phyloP scores from a whole-genome alignment of 2,888 invertebrate genomes.

The Euplexia lucipara region DNA sequence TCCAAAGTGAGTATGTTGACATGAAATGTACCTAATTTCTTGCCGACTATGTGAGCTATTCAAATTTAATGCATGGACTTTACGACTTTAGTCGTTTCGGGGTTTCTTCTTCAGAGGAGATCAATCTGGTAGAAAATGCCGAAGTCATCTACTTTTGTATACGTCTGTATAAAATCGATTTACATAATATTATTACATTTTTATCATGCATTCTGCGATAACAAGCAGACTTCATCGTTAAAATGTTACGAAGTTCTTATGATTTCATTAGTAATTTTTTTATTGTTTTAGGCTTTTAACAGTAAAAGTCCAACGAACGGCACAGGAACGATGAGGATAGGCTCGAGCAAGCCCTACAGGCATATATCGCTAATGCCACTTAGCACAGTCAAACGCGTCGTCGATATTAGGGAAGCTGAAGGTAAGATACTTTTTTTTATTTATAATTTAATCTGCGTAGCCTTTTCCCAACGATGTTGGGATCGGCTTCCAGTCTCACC shows the following conservation, averaged over 20 bases:
- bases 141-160: too few species aligned
- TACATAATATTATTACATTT: too few species aligned
- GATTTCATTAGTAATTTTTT: slow-evolving; percentile 2
- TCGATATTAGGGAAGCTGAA: slow-evolving; percentile 97
- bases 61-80: background rate
- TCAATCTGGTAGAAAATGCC: too few species aligned
- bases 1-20: slow-evolving; percentile 91
- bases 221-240: too few species aligned
- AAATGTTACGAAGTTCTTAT: background rate
- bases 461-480: too few species aligned
- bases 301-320: slow-evolving; percentile 92
- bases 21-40: background rate
- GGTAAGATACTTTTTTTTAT: slow-evolving; percentile 82
- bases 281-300: slow-evolving; percentile 84
- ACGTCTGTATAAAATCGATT: too few species aligned
- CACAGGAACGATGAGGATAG: slow-evolving; percentile 90
- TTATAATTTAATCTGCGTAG: background rate
- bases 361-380: slow-evolving; percentile 97
- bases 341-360: slow-evolving; percentile 96
- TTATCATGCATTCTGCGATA: too few species aligned
- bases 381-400: slow-evolving; percentile 97
- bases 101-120: too few species aligned
- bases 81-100: too few species aligned
- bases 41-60: too few species aligned
- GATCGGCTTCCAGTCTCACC: too few species aligned